phyloP scores from a whole-genome alignment of 2,113 vertebrate species.

The Kryptolebias marmoratus region DNA sequence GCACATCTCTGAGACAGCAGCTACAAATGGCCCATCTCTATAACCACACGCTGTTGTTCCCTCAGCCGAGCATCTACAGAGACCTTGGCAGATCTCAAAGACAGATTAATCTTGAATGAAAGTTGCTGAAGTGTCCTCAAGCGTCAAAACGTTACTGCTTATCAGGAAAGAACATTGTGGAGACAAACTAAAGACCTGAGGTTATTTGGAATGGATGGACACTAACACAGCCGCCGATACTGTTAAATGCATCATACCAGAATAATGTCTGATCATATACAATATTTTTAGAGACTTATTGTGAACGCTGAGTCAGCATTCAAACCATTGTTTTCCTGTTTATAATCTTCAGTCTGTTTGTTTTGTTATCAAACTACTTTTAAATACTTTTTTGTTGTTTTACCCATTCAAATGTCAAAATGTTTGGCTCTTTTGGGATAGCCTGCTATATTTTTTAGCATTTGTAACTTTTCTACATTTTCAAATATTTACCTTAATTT shows the following conservation, averaged over 20 bases:
- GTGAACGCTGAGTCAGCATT: neutral
- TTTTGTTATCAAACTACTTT: too few relatives aligned
- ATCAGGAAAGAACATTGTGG: slow-evolving; percentile 40
- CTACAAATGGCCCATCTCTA: slow-evolving; percentile 67
- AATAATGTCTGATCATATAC: slow-evolving; percentile 44
- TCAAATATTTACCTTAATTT: too few relatives aligned
- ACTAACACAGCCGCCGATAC: slow-evolving; percentile 1
- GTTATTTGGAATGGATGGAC: slow-evolving; percentile 44
- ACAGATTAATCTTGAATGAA: slow-evolving; percentile 71
- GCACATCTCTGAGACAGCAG: slow-evolving; percentile 54
- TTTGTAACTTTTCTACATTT: too few relatives aligned
- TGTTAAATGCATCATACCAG: slow-evolving; percentile 21
- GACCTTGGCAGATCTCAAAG: slow-evolving; percentile 69
- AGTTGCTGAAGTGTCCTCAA: slow-evolving; percentile 72
- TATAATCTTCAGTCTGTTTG: too few relatives aligned
- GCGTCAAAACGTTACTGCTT: slow-evolving; percentile 63
- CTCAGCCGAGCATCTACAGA: slow-evolving; percentile 44
- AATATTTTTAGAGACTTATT: slow-evolving; percentile 36
- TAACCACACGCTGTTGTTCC: slow-evolving; percentile 33
- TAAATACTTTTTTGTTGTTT: too few relatives aligned
- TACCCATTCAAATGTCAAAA: too few relatives aligned
- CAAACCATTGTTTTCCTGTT: too few relatives aligned
- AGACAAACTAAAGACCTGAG: slow-evolving; percentile 40
- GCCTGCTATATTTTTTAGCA: too few relatives aligned
- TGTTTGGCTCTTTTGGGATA: too few relatives aligned